Evolutionary conservation across 2,888 invertebrate genomes (phyloP), one percentile per base, ranked within the genome.

Genomic region (Taenaris catops): DNA sequence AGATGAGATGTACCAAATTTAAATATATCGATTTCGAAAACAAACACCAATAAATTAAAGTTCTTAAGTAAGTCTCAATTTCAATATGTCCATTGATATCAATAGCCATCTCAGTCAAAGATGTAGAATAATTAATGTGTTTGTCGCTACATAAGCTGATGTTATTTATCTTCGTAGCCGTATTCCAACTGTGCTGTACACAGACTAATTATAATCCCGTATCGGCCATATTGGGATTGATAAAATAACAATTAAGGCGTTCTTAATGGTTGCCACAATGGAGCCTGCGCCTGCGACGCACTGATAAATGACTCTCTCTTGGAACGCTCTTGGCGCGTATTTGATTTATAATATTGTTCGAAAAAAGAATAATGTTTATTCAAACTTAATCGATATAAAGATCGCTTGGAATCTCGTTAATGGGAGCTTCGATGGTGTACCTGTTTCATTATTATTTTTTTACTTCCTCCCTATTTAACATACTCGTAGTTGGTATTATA

Each of bases 281-380:
- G 68, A 51, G 55, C 59, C 56, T 70, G 71, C 74, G 74, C 70
- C 51, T 55, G 73, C 70, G 67, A 50, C 62, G 50, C 48, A 53
- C 63, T 81, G 79, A 80, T 81, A 76, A 81, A 81, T 81, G 75
- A 79, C 70, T 63, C 61, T 68, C 67, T 63, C 47, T 49, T 52
- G 63, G 62, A 70, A 74, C 63, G 67, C 64, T 71, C 69, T 72
- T 75, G 58, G 79, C 68, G 79, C 53, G 74, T 71, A 60, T 80
- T 81, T 81, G 81, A 81, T 83, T 81, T 79, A 83, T 80, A 79
- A 80, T 75, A 78, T 79, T 78, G 78, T 76, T 73, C 70, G 59
- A 70, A 68, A 69, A 63, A 63, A 70, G 66, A 63, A 63, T 61
- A 72, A 72, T 76, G 79, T 81, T 81, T 80, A 73, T 79, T 76